phyloP scores from a whole-genome alignment of 2,797 vertebrate genomes.

The Cossypha heuglini region DNA sequence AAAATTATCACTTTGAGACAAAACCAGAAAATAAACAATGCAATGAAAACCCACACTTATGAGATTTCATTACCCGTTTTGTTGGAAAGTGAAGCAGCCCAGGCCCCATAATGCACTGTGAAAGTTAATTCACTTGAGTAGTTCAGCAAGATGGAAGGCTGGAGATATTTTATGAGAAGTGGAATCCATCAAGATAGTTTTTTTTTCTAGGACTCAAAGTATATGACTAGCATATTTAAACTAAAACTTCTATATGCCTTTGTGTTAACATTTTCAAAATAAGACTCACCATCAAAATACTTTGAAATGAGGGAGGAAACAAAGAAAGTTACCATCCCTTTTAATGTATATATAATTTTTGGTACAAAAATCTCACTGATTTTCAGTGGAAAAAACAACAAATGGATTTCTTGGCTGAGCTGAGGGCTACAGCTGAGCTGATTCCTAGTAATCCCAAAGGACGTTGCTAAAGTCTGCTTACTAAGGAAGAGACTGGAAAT shows the following conservation, averaged over 20 bases:
- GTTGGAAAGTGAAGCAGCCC: not conserved
- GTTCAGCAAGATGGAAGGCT: not conserved
- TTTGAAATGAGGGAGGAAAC: not conserved
- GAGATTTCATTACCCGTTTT: not conserved
- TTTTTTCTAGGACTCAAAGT: not conserved
- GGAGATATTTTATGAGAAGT: not conserved
- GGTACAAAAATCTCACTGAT: not conserved
- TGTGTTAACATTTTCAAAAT: not conserved
- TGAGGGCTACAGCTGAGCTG: not conserved
- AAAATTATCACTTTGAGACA: not conserved
- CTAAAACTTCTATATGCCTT: not conserved
- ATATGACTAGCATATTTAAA: not conserved
- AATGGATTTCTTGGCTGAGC: not conserved
- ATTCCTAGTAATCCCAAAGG: not conserved
- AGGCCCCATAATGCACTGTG: not conserved
- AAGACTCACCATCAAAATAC: not conserved
- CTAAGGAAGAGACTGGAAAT: not conserved
- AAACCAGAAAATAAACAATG: not conserved
- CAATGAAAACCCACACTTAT: fast-evolving
- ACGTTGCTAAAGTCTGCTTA: not conserved
- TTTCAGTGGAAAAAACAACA: not conserved
- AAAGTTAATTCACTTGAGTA: not conserved
- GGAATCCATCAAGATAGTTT: not conserved
- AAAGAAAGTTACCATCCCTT: not conserved
- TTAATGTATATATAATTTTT: not conserved